Conservation (phyloP, 2,113 vertebrate genomes). For the Paratilapia polleni region DNA sequence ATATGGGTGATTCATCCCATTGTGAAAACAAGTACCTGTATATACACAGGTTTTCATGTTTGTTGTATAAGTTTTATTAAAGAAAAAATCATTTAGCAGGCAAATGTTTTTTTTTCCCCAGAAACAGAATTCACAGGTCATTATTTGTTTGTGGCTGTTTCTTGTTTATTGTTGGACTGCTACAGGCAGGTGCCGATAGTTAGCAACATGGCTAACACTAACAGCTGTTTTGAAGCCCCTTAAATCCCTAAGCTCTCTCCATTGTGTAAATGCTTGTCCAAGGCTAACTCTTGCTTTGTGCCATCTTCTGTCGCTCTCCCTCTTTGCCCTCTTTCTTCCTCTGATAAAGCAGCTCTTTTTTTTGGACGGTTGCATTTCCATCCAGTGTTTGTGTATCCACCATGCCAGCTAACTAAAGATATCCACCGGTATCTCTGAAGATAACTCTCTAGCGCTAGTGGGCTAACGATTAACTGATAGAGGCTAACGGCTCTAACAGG, state of each 20-base stretch:
- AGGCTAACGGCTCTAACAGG: background rate
- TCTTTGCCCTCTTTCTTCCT: background rate
- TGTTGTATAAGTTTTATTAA: rapidly evolving
- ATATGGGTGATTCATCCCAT: background rate
- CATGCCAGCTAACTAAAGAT: background rate
- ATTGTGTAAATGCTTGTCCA: background rate
- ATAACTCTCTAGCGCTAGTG: background rate
- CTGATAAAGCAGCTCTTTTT: background rate
- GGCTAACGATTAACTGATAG: background rate
- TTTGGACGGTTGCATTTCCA: background rate
- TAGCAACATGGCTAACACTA: background rate
- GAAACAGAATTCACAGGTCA: background rate
- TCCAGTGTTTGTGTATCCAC: background rate
- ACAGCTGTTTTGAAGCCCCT: background rate
- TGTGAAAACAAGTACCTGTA: background rate
- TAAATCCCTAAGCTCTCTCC: background rate
- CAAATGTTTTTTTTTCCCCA: background rate
- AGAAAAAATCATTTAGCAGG: background rate
- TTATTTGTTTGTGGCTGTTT: background rate
- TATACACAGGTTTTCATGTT: background rate
- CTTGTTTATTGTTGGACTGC: too few relatives aligned
- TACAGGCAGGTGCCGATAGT: background rate
- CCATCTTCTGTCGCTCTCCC: background rate
- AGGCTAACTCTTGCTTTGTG: background rate
- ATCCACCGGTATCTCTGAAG: background rate